These are phyloP conservation scores for Monopis laevigella DNA, from an alignment of 2,888 invertebrate genomes.

Conservation along the genomic window DNA sequence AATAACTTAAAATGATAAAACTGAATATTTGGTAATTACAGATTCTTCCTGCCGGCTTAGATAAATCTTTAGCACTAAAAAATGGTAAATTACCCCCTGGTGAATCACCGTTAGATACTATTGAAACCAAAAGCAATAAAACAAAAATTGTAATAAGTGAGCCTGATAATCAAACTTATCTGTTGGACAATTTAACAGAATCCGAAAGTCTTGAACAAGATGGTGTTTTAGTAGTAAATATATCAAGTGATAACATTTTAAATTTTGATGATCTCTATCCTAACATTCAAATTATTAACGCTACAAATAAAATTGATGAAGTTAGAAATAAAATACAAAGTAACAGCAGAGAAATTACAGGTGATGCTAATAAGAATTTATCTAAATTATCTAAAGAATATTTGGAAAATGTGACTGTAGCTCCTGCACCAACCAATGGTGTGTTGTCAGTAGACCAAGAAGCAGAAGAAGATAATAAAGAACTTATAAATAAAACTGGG, in stretches of 20 bases:
- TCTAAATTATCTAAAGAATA: conserved; percentile 46
- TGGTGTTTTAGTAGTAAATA: conserved; percentile 55
- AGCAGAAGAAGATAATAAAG: conserved; percentile 25
- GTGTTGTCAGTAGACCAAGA: conserved; percentile 49
- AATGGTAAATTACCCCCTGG: conserved; percentile 50
- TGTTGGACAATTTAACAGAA: conserved; percentile 51
- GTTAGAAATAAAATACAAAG: conserved; percentile 63
- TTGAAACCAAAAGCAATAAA: conserved; percentile 26
- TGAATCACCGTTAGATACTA: conserved; percentile 29
- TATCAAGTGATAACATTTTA: conserved; percentile 53
- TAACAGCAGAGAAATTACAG: conserved; percentile 62
- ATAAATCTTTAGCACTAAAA: conserved; percentile 49
- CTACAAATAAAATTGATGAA: conserved; percentile 53
- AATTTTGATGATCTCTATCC: conserved; percentile 56
- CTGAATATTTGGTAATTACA: conserved; percentile 24
- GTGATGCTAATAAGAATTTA: conserved; percentile 50
- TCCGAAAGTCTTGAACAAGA: conserved; percentile 61
- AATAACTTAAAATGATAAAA: background rate
- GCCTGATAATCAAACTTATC: conserved; percentile 34
- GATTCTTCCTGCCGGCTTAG: conserved; percentile 49
- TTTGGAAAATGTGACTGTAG: conserved; percentile 53
- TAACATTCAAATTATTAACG: conserved; percentile 44
- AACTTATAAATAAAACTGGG: conserved; percentile 32
- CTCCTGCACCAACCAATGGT: conserved; percentile 57
- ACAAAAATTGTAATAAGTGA: conserved; percentile 20